Conservation (phyloP, 1,140 invertebrate genomes). For the Myzus persicae region DNA sequence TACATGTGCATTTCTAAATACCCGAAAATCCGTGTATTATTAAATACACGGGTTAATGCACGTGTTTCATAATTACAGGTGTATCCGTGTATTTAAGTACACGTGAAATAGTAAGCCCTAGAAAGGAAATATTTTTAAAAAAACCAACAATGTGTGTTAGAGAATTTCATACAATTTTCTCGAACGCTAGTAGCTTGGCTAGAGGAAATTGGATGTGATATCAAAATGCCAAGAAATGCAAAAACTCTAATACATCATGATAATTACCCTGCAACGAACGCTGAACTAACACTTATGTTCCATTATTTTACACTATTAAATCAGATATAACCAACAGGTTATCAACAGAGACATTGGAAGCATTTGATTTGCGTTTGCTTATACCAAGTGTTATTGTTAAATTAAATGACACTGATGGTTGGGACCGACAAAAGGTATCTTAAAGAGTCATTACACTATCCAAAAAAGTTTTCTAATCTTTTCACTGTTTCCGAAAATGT, state of each 20-base stretch:
- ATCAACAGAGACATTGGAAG: neutral
- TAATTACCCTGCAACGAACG: neutral
- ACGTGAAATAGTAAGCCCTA: too few species aligned
- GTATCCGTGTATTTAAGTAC: too few species aligned
- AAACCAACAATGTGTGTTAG: neutral
- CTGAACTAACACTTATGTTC: neutral
- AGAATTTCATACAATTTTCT: neutral
- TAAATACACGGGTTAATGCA: too few species aligned
- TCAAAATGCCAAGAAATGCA: neutral
- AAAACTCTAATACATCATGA: neutral
- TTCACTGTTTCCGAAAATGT: neutral
- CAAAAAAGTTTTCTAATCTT: neutral
- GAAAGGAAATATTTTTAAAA: too few species aligned
- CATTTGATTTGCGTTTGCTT: neutral
- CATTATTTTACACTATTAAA: neutral
- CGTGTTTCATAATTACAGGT: too few species aligned
- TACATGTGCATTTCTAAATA: too few species aligned
- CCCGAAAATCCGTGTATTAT: too few species aligned
- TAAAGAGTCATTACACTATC: neutral
- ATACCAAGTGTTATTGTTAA: neutral
- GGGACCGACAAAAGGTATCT: neutral
- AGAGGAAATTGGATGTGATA: neutral
- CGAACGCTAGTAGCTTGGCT: neutral
- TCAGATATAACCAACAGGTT: conserved; percentile 12
- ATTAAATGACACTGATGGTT: neutral